A percentile compares a stretch with the other conserved stretches of the same genome.
Evolutionary conservation across 2,888 invertebrate species (phyloP).

Genomic region (Hemaris fuciformis): DNA sequence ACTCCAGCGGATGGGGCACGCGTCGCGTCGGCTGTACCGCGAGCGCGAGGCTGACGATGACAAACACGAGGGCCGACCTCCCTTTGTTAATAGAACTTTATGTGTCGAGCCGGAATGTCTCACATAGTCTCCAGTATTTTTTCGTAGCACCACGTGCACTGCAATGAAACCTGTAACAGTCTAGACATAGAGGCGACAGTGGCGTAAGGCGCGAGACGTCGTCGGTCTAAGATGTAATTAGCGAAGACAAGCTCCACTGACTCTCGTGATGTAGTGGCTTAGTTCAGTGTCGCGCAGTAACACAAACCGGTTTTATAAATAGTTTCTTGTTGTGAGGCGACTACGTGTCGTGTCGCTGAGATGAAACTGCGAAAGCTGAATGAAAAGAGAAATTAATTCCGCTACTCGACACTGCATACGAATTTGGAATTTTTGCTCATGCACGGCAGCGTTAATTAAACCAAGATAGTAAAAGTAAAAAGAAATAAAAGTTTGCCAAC

Average conservation of each 20-base stretch:
- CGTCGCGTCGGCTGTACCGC: not conserved
- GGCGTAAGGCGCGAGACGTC: not conserved
- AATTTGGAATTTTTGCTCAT: too few relatives aligned
- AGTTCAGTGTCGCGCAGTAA: not conserved
- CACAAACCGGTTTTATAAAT: conserved; percentile 20
- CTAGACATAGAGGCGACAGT: not conserved
- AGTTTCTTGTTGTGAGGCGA: conserved; percentile 17
- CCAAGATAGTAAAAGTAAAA: too few relatives aligned
- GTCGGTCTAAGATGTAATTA: conserved; percentile 18
- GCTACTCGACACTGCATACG: not conserved
- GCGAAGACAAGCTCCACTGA: conserved; percentile 13
- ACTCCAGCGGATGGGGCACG: not conserved
- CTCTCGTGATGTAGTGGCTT: conserved; percentile 5
- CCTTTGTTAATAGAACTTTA: conserved; percentile 9
- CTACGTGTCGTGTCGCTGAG: not conserved
- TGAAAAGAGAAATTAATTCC: not conserved
- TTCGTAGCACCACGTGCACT: not conserved
- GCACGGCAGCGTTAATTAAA: too few relatives aligned
- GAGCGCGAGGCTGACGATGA: not conserved
- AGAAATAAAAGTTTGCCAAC: too few relatives aligned
- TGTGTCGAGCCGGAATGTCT: conserved; percentile 6
- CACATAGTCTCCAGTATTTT: conserved; percentile 3
- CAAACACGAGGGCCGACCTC: conserved; percentile 7
- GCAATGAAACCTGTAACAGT: not conserved
- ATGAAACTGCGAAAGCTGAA: not conserved